Percentiles rank a stretch among this genome's conserved stretches.
phyloP scores from a whole-genome alignment of 2,888 invertebrate genomes.

The Noctuana brunneofusca region DNA sequence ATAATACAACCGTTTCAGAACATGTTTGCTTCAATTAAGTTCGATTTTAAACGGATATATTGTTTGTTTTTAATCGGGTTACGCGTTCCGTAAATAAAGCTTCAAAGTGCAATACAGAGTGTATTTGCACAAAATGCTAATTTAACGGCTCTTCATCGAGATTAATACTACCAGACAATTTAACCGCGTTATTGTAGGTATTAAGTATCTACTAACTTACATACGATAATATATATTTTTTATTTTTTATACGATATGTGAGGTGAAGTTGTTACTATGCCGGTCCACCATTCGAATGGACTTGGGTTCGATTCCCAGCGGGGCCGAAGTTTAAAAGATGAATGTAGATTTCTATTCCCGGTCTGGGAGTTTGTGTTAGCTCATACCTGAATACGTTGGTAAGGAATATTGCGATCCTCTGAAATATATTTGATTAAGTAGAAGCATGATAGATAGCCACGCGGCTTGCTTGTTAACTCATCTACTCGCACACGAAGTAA shows the following conservation, averaged over 20 bases:
- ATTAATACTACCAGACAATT: constrained; percentile 6
- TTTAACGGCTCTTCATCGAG: constrained; percentile 20
- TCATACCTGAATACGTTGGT: too few relatives aligned
- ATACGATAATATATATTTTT: too few relatives aligned
- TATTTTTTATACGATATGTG: too few relatives aligned
- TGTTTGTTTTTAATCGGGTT: constrained; percentile 34
- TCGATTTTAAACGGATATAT: constrained; percentile 32
- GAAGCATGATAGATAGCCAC: constrained; percentile 30
- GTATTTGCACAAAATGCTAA: constrained; percentile 34
- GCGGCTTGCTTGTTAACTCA: constrained; percentile 27
- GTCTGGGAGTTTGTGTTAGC: too few relatives aligned
- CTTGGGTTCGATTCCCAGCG: too few relatives aligned
- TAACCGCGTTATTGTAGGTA: neutral
- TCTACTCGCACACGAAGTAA: constrained; percentile 25
- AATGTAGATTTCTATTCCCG: too few relatives aligned
- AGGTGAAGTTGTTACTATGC: too few relatives aligned
- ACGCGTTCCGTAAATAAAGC: constrained; percentile 32
- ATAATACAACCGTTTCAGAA: constrained; percentile 33
- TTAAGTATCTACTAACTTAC: too few relatives aligned
- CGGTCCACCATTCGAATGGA: too few relatives aligned
- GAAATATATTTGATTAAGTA: constrained; percentile 18
- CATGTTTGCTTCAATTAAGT: constrained; percentile 35
- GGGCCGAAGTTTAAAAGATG: too few relatives aligned
- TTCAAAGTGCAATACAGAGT: constrained; percentile 28
- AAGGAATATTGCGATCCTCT: neutral